Base-by-base conservation (phyloP, 2,113 vertebrate genomes). In the Loxodonta africana region DNA sequence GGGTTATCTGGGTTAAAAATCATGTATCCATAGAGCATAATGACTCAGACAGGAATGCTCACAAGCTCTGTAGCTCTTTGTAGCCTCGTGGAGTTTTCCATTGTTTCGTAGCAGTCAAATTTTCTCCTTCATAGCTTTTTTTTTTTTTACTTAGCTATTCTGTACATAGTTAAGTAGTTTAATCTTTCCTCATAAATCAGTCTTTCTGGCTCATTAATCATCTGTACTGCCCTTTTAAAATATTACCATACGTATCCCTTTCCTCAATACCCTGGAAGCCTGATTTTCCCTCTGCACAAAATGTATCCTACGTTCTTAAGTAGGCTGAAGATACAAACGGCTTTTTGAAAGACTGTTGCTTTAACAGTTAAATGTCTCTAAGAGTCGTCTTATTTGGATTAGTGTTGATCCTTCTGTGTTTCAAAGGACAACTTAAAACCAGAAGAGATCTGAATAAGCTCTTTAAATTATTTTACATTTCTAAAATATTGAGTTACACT, bases 281-380 rank as follows among this genome's bases (percentile, higher is more conserved):
- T 71, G 73, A 83, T 88, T 89, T 97, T 77, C 17, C 18, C 71
- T 93, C 48, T 76, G 41, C 81, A 92, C 83, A 92, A 85, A 97
- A 97, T 97, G 92, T 95, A 96, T 97, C 84, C 37, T 69, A 91
- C 44, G 90, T 91, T 87, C 94, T 80, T 97, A 95, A 96, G 67
- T 74, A 90, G 93, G 69, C 77, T 92, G 78, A 94, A 92, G 90
- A 88, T 95, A 94, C 53, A 90, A 96, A 94, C 96, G 93, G 76
- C 93, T 93, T 96, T 97, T 83, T 62, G 33, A 63, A 94, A 78
- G 81, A 95, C 82, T 77, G 53, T 51, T 51, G 48, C 41, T 92
- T 81, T 94, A 82, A 94, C 84, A 30, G 77, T 88, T 92, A 93
- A 82, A 84, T 7, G 30, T 91, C 84, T 88, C 71, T 53, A 41